phyloP scores from a whole-genome alignment of 2,888 invertebrate species.

The Brenthis daphne region DNA sequence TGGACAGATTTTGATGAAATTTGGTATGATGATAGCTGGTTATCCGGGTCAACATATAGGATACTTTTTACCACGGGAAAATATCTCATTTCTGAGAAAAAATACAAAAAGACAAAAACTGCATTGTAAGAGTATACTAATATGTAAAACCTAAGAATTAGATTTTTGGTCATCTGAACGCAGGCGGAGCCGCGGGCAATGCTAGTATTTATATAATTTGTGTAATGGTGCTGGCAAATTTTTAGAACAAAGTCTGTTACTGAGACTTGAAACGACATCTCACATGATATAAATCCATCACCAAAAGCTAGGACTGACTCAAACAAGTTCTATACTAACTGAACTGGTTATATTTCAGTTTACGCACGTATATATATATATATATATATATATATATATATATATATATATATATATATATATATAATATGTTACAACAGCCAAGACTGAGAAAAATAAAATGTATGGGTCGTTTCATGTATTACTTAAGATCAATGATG shows the following conservation, averaged over 20 bases:
- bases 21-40: no score
- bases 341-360: conserved; percentile 20
- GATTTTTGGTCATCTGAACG: no score
- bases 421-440: not conserved
- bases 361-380: not conserved
- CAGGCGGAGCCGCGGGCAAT: no score
- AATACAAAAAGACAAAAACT: no score
- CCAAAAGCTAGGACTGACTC: conserved; percentile 22
- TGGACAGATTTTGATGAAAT: no score
- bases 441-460: conserved; percentile 3
- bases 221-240: not conserved
- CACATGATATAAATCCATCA: conserved; percentile 29
- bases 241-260: conserved; percentile 25
- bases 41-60: no score
- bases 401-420: no score
- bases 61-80: no score
- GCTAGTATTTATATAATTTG: not conserved
- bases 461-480: not conserved
- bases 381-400: not conserved
- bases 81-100: no score
- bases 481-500: no score
- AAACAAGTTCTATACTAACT: conserved; percentile 24
- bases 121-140: no score
- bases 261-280: conserved; percentile 5
- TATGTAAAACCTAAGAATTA: no score